These are phyloP conservation scores for Eudasyphora cyanicolor DNA, from an alignment of 2,888 invertebrate species.

Conservation along the genomic window DNA sequence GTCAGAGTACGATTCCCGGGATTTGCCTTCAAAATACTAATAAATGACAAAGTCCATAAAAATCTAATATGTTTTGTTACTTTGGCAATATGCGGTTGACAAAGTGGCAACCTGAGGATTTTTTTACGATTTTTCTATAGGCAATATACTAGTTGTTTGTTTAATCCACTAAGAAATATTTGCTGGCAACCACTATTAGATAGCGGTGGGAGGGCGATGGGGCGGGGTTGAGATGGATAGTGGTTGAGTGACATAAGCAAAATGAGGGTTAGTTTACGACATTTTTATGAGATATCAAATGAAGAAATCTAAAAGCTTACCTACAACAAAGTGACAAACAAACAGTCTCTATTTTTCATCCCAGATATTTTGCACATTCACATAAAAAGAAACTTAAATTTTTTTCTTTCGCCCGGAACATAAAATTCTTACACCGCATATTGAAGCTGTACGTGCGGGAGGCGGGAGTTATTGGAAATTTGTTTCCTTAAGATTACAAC, in stretches of 20 bases:
- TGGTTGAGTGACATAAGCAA: neutral
- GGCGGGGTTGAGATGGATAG: neutral
- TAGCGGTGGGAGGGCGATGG: neutral
- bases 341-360: neutral
- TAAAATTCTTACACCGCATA: neutral
- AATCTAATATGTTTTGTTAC: slow-evolving; percentile 55
- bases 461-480: neutral
- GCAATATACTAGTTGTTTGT: slow-evolving; percentile 49
- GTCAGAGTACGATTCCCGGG: no score
- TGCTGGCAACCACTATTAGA: neutral
- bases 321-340: neutral
- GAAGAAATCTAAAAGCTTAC: slow-evolving; percentile 43
- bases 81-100: slow-evolving; percentile 5
- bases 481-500: neutral
- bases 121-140: slow-evolving; percentile 65
- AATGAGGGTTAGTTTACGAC: slow-evolving; percentile 57
- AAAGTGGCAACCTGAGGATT: slow-evolving; percentile 38
- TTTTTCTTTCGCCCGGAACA: neutral
- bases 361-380: neutral
- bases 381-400: neutral
- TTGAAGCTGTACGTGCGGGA: neutral
- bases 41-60: slow-evolving; percentile 57
- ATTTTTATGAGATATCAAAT: slow-evolving; percentile 61
- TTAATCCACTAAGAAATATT: slow-evolving; percentile 42
- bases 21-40: slow-evolving; percentile 40